Evolutionary conservation across 2,888 invertebrate genomes (phyloP), one percentile per base, ranked within the genome.

Genomic region (Gortyna flavago): DNA sequence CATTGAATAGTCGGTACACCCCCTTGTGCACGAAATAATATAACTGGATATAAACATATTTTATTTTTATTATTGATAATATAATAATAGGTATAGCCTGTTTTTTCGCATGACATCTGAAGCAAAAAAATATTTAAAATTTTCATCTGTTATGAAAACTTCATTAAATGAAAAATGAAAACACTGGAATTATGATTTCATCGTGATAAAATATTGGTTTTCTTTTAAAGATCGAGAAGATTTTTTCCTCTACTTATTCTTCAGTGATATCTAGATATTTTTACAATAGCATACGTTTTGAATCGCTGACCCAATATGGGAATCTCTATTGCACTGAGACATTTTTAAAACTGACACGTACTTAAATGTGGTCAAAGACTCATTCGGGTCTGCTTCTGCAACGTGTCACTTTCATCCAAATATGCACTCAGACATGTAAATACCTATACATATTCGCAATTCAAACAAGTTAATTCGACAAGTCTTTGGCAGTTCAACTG

Each of bases 401-500:
- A 76, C 9, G 18, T 68, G 68, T 67, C 75, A 64, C 32, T 18
- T 61, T 51, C 44, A 57, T 11, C 11, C 29, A 54, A 59, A 61
- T 44, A 61, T 21, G 48, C 44, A 35, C 5, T 35, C 18, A n/a
- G 21, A n/a, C 4, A 21, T n/a, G 59, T n/a, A 54, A 29, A 35
- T 18, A n/a, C n/a, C n/a, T n/a, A 57, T 13, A 29, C 51, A 78
- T 72, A 84, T 75, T 75, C 54, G 61, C 64, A 73, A 79, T 66
- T 51, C 74, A 61, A 72, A 77, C 78, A 72, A 77, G 83, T 72
- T 72, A 75, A 86, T 80, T 71, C 67, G 76, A 68, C 66, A 77
- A 74, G 64, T 84, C 85, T 80, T 84, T 76, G 84, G 66, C 51
- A 85, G 48, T 66, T 75, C 84, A 72, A 78, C 72, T 80, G 75